Conservation (phyloP, 2,797 vertebrate species). For the Hafferia zeledoni region DNA sequence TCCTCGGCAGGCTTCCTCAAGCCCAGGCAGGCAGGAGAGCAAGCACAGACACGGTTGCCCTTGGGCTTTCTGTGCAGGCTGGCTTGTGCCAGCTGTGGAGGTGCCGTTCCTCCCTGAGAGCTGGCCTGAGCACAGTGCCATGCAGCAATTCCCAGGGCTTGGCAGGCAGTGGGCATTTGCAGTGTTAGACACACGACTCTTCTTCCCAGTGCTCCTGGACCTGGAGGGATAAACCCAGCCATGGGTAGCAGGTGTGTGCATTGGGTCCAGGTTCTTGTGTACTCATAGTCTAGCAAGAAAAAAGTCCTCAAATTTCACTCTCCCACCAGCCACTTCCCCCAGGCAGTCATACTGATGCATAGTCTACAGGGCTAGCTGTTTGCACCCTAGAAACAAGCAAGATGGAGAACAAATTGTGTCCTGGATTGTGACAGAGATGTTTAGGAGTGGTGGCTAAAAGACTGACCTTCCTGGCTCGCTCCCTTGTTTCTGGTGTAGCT, state of each 20-base stretch:
- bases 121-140: not conserved
- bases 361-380: not conserved
- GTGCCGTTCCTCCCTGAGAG: accelerated
- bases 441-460: not conserved
- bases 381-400: not conserved
- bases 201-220: not conserved
- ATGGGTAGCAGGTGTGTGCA: not conserved
- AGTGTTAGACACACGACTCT: not conserved
- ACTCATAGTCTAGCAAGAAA: not conserved
- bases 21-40: not conserved
- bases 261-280: not conserved
- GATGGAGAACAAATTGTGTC: not conserved
- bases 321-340: accelerated
- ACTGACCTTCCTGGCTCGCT: not conserved
- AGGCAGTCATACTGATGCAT: not conserved
- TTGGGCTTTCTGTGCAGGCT: not conserved
- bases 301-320: not conserved
- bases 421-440: not conserved
- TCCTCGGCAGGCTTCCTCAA: not conserved
- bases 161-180: not conserved
- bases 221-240: not conserved
- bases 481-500: not conserved
- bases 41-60: not conserved
- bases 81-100: not conserved
- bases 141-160: not conserved